Evolutionary conservation across 2,113 vertebrate species (phyloP), one percentile per base, ranked within the genome.

Genomic region (Sorex fumeus): DNA sequence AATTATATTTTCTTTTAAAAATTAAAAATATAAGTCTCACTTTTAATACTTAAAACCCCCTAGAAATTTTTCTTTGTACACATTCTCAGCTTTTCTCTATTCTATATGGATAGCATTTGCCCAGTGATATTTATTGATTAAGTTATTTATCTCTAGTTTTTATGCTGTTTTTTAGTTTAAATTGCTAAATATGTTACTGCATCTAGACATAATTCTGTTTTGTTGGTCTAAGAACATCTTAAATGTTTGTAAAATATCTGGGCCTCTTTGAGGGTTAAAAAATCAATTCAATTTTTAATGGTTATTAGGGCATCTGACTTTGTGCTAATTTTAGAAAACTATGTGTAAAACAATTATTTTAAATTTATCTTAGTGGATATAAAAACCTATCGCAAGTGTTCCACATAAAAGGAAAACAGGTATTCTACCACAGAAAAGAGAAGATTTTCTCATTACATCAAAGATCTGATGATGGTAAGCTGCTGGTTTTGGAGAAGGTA

Each of bases 301-400:
- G 21, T 66, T 74, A 66, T 85, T 62, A 74, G 40, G 16, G 71
- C 53, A 15, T 81, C 15, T 50, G 36, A 34, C 86, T 91, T 84
- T 83, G 76, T 81, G 57, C 79, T 5, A 23, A 2, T 3, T 76
- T 86, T 83, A 50, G 30, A 66, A 88, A 91, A 91, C 40, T 76
- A 79, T 28, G n/a, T 34, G 70, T 50, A 76, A 9, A 88, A 71
- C 2, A 84, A 85, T 18, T 25, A 81, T 71, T 80, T 91, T 40
- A n/a, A 36, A 30, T 74, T 74, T 78, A 62, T 66, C 45, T 57
- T 57, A 6, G 53, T 57, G 53, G 15, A 13, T 57, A 57, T 57
- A 87, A 83, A 50, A 78, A 66, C 27, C 57, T 57, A 34, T 5
- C 19, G 75, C 40, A 70, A 74, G 69, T 36, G 50, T 79, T 11